Conservation (phyloP, 2,797 vertebrate genomes). For the Pelochelys cantorii region DNA sequence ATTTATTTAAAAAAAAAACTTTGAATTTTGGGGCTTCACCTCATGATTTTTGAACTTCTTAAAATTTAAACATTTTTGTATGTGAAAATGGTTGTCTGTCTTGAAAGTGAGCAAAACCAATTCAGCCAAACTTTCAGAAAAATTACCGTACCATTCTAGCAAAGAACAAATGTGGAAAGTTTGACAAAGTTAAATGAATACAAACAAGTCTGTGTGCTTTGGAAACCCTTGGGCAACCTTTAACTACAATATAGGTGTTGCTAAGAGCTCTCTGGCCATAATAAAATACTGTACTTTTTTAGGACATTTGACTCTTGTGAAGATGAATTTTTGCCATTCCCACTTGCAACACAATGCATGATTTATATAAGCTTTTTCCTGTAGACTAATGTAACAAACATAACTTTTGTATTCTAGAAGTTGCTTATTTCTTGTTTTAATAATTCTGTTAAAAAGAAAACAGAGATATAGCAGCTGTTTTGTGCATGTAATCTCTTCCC, state of each 20-base stretch:
- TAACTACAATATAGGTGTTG: not conserved
- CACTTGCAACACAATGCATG: not conserved
- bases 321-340: not conserved
- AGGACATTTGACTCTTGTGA: not conserved
- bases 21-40: too few species aligned
- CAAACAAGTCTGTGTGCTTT: slow-evolving; percentile 3
- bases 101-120: not conserved
- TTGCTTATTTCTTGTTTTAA: slow-evolving; percentile 52
- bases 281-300: not conserved
- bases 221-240: not conserved
- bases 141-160: not conserved
- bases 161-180: not conserved
- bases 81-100: not conserved
- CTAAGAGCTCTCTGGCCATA: not conserved
- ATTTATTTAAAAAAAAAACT: not conserved
- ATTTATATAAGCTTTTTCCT: not conserved
- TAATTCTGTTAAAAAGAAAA: slow-evolving; percentile 60
- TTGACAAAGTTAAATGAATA: not conserved
- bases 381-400: not conserved
- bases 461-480: slow-evolving; percentile 53
- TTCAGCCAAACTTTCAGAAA: not conserved
- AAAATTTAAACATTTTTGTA: not conserved
- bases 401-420: slow-evolving; percentile 62
- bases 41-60: not conserved
- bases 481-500: slow-evolving; percentile 62